A percentile compares a stretch with the other conserved stretches of the same genome.
Conservation (phyloP, 2,113 vertebrate genomes). For the Hemiprocne comata region DNA sequence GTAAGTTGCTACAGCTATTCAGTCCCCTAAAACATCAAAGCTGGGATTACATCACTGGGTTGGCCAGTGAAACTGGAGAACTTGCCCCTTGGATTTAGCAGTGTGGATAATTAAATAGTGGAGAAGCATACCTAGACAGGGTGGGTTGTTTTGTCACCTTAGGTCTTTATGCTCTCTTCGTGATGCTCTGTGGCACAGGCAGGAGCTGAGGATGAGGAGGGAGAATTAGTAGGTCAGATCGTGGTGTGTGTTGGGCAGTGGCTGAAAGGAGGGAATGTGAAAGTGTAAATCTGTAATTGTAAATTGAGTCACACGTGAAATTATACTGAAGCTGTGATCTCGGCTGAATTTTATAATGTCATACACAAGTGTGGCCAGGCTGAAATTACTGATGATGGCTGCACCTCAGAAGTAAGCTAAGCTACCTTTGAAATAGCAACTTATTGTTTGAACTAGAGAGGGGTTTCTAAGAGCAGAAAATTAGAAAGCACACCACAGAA, state of each 20-base stretch:
- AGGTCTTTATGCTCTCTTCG: neutral
- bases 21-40: conserved; percentile 20
- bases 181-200: neutral
- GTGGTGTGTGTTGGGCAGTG: neutral
- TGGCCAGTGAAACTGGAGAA: conserved; percentile 32
- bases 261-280: neutral
- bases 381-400: neutral
- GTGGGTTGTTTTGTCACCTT: conserved; percentile 35
- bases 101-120: neutral
- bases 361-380: neutral
- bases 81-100: neutral
- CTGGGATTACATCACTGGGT: neutral
- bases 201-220: neutral
- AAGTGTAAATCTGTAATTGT: conserved; percentile 6
- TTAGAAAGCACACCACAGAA: neutral
- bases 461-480: neutral
- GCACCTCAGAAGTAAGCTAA: neutral
- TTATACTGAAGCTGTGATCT: neutral
- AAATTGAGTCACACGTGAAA: neutral
- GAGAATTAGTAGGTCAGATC: neutral
- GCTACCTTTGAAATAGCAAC: neutral
- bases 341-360: neutral
- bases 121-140: neutral
- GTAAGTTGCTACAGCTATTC: neutral
- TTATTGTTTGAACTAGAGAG: neutral